phyloP scores from a whole-genome alignment of 2,888 invertebrate species.

The Nemapogon koenigi region DNA sequence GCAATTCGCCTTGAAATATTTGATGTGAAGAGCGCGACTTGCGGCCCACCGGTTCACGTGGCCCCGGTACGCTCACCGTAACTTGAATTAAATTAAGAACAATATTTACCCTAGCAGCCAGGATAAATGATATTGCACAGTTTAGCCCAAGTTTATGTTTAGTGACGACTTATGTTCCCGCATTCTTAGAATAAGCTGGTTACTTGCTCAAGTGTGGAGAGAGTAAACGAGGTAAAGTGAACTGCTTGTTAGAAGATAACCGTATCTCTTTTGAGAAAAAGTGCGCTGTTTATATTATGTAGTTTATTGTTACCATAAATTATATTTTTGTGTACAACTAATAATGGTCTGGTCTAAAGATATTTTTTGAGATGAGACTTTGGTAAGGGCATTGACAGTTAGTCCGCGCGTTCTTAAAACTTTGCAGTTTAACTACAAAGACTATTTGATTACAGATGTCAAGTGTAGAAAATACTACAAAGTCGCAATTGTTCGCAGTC shows the following conservation, averaged over 20 bases:
- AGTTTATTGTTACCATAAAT: no score
- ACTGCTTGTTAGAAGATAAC: constrained; percentile 16
- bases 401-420: no score
- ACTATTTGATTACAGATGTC: no score
- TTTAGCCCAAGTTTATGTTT: constrained; percentile 49
- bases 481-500: no score
- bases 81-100: constrained; percentile 63
- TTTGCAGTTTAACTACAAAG: no score
- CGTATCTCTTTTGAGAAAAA: no score
- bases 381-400: no score
- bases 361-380: no score
- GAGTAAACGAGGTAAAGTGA: constrained; percentile 23
- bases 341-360: no score
- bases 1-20: constrained; percentile 54
- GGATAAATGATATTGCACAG: constrained; percentile 58
- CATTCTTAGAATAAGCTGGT: constrained; percentile 43
- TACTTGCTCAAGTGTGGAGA: constrained; percentile 24
- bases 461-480: no score
- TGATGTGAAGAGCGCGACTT: constrained; percentile 51
- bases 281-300: no score
- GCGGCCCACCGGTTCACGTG: constrained; percentile 29
- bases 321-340: no score
- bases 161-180: constrained; percentile 50
- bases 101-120: constrained; percentile 55
- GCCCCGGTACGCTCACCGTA: constrained; percentile 36